Base-by-base conservation (phyloP, 2,797 vertebrate genomes). In the Chelonia mydas region DNA sequence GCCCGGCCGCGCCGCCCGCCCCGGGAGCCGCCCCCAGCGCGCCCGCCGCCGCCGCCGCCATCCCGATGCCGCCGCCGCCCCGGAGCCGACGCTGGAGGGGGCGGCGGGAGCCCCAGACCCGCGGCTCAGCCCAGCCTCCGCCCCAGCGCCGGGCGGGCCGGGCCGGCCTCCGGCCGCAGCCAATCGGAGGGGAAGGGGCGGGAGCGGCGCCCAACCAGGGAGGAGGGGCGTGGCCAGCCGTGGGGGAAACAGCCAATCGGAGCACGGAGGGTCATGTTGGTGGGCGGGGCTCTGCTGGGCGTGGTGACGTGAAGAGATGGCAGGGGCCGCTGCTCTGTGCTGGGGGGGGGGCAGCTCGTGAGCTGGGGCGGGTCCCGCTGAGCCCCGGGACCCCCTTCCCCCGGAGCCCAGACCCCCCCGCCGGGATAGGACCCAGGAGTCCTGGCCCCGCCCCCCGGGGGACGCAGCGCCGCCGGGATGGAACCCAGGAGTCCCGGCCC, bases 41-140 rank as follows among this genome's bases (percentile, higher is more conserved):
- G 55, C 87, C 87, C 79, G 37, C 57, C 27, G 41, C 87, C 79
- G 37, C 57, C 27, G 41, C 83, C 79, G 88, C 84, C 91, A 89
- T 92, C 61, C 77, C 55, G 83, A 54, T 54, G 19, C 83, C 68
- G 83, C 86, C 90, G 41, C 53, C 82, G 59, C 81, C 83, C 86
- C 76, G 86, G 51, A 77, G 91, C 87, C 84, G 41, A 37, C 76
- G 49, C 84, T 76, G 90, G 80, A 79, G 33, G 81, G 81, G 81
- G 10, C 74, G 57, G 87, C 86, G 82, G 65, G 10, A 86, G 57
- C 57, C 91, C 87, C 45, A 72, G 92, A 80, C 79, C 49, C 88
- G 91, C 92, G 72, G 83, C 83, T 89, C 86, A 82, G 94, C 95
- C 91, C 95, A 47, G 83, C 76, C 84, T 78, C 54, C 6, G 65